phyloP scores from a whole-genome alignment of 1,140 invertebrate genomes.

The Diorhabda sublineata region DNA sequence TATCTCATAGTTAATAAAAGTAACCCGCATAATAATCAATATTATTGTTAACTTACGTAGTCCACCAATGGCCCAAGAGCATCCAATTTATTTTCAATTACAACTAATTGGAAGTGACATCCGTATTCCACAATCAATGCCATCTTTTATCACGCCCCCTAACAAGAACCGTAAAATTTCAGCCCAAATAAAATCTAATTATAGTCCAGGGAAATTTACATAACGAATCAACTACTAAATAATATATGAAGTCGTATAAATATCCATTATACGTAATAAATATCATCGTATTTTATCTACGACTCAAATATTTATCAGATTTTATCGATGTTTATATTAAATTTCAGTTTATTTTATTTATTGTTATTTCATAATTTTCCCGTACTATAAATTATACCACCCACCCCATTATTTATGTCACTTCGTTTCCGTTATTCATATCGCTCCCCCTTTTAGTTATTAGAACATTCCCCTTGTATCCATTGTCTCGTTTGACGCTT shows the following conservation, averaged over 20 bases:
- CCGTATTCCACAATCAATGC: slow-evolving; percentile 10
- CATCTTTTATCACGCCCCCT: slow-evolving; percentile 7
- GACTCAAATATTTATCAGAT: too few species aligned
- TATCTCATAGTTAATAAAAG: not conserved
- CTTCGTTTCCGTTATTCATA: slow-evolving; percentile 19
- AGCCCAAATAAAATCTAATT: not conserved
- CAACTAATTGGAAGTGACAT: slow-evolving; percentile 11
- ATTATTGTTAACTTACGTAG: not conserved
- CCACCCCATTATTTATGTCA: slow-evolving; percentile 21
- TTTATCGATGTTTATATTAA: too few species aligned
- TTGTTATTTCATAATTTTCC: not conserved
- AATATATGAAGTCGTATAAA: too few species aligned
- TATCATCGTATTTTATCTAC: too few species aligned
- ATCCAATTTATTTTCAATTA: slow-evolving; percentile 14
- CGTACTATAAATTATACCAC: slow-evolving; percentile 9
- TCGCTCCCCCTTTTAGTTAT: slow-evolving; percentile 8
- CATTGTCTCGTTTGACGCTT: slow-evolving; percentile 15
- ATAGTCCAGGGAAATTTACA: not conserved
- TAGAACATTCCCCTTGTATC: slow-evolving; percentile 2
- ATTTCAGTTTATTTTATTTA: too few species aligned
- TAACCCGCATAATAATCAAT: slow-evolving; percentile 1
- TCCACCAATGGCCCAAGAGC: not conserved
- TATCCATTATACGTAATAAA: too few species aligned
- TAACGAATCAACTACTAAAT: too few species aligned
- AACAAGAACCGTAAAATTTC: slow-evolving; percentile 9